Evolutionary conservation across 1,140 invertebrate species (phyloP).

Genomic region (Ooceraea biroi): DNA sequence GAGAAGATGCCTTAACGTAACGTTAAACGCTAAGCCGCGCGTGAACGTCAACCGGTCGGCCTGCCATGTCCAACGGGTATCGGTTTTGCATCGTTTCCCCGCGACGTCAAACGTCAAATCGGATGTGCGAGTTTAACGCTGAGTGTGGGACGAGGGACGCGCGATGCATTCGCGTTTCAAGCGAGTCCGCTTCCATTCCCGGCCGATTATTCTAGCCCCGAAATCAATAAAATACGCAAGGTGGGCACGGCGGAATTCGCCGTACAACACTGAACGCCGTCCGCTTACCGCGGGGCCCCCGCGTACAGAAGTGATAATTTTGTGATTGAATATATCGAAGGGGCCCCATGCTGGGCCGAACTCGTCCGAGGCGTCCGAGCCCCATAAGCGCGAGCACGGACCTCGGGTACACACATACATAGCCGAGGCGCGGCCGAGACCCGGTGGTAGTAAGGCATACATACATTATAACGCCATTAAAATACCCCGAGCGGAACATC

Average conservation of each 20-base stretch:
- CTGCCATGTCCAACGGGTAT: not conserved
- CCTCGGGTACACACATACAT: slow-evolving; percentile 56
- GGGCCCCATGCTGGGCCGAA: slow-evolving; percentile 82
- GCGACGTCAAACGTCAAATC: not conserved
- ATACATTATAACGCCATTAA: slow-evolving; percentile 86
- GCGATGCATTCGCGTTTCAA: not conserved
- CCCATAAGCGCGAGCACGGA: slow-evolving; percentile 52
- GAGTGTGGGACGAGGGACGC: not conserved
- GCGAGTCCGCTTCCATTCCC: not conserved
- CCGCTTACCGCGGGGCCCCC: slow-evolving; percentile 45
- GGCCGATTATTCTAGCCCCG: slow-evolving; percentile 16
- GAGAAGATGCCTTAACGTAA: not conserved
- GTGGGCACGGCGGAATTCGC: slow-evolving; percentile 55
- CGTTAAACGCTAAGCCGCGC: not conserved
- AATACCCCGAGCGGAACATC: slow-evolving; percentile 79
- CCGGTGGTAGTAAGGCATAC: slow-evolving; percentile 82
- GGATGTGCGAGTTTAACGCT: not conserved
- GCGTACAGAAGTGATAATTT: slow-evolving; percentile 86
- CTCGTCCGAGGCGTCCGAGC: slow-evolving; percentile 79
- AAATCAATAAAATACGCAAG: slow-evolving; percentile 52
- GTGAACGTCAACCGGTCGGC: not conserved
- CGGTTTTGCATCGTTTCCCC: too few species aligned
- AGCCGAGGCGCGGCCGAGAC: slow-evolving; percentile 62
- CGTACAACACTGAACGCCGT: slow-evolving; percentile 58
- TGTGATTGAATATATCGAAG: slow-evolving; percentile 86